Evolutionary conservation across 2,113 vertebrate species (phyloP).

Genomic region (Gymnocephalus cernua): DNA sequence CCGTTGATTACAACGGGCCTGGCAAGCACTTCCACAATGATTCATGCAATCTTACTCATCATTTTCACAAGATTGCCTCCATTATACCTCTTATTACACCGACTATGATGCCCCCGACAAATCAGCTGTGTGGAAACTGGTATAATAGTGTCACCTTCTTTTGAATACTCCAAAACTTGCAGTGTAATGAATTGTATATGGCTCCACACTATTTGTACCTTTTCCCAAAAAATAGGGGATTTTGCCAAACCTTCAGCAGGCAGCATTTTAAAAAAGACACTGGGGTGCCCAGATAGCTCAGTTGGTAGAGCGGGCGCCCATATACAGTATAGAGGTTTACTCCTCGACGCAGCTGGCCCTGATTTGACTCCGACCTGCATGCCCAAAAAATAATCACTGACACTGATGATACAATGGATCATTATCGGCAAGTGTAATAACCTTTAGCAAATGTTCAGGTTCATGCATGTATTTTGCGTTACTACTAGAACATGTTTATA

Average conservation of each 20-base stretch:
- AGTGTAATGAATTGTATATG: background rate
- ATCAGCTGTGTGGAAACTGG: constrained; percentile 22
- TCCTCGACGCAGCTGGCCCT: too few species aligned
- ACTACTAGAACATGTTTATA: too few species aligned
- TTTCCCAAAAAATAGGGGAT: background rate
- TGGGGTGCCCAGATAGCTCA: too few species aligned
- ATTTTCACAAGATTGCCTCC: constrained; percentile 52
- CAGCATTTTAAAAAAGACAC: background rate
- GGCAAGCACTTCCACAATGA: constrained; percentile 34
- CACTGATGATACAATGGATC: background rate
- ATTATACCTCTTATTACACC: constrained; percentile 50
- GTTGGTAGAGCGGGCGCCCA: too few species aligned
- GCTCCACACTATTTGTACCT: background rate
- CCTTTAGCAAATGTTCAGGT: too few species aligned
- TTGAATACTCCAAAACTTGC: background rate
- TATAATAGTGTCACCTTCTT: constrained; percentile 5
- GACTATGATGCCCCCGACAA: background rate
- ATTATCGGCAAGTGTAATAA: background rate
- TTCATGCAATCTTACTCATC: constrained; percentile 61
- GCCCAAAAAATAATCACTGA: too few species aligned
- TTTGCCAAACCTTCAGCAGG: background rate
- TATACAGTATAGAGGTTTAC: too few species aligned
- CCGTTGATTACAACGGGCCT: constrained; percentile 50
- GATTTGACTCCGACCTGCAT: too few species aligned
- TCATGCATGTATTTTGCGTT: too few species aligned